Evolutionary conservation across 2,888 invertebrate genomes (phyloP).

Genomic region (Aleiodes leptofemur): DNA sequence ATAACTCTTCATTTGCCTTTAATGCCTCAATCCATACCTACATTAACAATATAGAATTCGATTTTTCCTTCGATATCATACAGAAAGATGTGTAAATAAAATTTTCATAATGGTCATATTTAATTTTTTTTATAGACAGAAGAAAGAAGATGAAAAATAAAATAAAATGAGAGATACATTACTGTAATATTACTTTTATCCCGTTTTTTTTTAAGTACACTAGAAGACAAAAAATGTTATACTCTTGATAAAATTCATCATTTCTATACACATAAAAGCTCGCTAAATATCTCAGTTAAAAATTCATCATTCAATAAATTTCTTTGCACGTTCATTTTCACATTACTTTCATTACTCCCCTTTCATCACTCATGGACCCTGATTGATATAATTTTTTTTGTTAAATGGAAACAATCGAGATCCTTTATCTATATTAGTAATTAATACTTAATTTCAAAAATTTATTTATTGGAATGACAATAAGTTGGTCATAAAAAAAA

Average conservation of each 20-base stretch:
- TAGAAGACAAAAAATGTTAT: slow-evolving; percentile 50
- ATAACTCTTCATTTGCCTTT: background rate
- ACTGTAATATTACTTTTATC: slow-evolving; percentile 8
- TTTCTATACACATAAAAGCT: slow-evolving; percentile 64
- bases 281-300: slow-evolving; percentile 54
- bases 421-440: slow-evolving; percentile 47
- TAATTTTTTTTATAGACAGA: background rate
- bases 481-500: slow-evolving; percentile 17
- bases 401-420: slow-evolving; percentile 43
- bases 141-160: slow-evolving; percentile 8
- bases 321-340: slow-evolving; percentile 33
- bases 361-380: slow-evolving; percentile 64
- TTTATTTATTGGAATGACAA: slow-evolving; percentile 32
- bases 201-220: slow-evolving; percentile 54
- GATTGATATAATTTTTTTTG: slow-evolving; percentile 54
- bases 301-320: slow-evolving; percentile 47
- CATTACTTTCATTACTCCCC: slow-evolving; percentile 54
- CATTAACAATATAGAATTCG: slow-evolving; percentile 5
- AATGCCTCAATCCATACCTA: background rate
- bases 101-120: background rate
- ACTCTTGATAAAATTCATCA: slow-evolving; percentile 52
- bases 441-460: slow-evolving; percentile 37
- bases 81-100: slow-evolving; percentile 11
- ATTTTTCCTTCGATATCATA: slow-evolving; percentile 6
- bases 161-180: slow-evolving; percentile 12